A percentile compares a stretch with the other conserved stretches of the same genome.
These are phyloP conservation scores for Zonotrichia leucophrys DNA, from an alignment of 2,113 vertebrate genomes.

Conservation along the genomic window DNA sequence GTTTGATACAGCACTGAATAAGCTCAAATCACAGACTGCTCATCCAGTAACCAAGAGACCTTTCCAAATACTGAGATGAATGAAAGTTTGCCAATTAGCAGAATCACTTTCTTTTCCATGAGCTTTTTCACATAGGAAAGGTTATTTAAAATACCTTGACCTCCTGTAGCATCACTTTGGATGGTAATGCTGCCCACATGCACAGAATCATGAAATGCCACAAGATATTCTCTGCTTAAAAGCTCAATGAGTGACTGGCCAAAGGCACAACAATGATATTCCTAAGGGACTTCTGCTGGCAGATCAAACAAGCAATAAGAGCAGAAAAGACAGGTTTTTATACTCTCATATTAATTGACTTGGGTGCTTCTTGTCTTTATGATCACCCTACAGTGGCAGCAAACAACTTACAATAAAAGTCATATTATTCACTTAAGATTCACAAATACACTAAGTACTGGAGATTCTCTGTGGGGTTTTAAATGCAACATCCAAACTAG, in stretches of 20 bases:
- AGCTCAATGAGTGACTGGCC: not conserved
- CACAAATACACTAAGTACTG: not conserved
- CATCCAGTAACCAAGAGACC: not conserved
- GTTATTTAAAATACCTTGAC: not conserved
- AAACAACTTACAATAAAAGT: not conserved
- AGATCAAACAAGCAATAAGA: not conserved
- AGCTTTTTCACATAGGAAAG: not conserved
- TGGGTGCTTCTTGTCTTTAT: not conserved
- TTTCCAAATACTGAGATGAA: not conserved
- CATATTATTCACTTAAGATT: not conserved
- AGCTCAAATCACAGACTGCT: not conserved
- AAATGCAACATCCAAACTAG: not conserved
- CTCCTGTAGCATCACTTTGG: not conserved
- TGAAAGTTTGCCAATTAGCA: not conserved
- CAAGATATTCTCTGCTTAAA: not conserved
- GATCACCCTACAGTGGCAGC: not conserved
- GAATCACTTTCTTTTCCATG: not conserved
- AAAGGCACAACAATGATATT: not conserved
- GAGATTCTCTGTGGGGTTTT: not conserved
- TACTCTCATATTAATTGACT: not conserved
- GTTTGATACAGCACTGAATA: not conserved
- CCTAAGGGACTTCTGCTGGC: not conserved
- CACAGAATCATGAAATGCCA: not conserved
- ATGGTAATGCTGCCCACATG: not conserved
- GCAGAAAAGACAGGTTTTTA: not conserved